These are phyloP conservation scores for Protomyctophum bolini DNA, from an alignment of 2,113 vertebrate genomes.

Conservation along the genomic window DNA sequence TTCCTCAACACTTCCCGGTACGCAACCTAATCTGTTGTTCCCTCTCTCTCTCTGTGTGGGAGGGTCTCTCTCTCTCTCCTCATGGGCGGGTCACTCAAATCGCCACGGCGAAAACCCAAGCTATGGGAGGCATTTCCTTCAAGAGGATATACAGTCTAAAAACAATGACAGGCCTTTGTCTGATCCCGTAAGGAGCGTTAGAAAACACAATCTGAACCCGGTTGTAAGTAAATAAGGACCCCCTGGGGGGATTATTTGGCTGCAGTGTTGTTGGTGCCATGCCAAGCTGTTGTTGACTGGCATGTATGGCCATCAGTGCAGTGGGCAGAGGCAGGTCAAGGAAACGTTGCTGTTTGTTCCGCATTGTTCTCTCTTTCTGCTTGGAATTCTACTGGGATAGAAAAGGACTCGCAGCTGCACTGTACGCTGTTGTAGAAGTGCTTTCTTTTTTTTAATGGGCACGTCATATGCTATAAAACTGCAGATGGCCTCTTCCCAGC, in stretches of 20 bases:
- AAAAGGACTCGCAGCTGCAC: background rate
- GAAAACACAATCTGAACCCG: constrained; percentile 4
- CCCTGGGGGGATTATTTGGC: constrained; percentile 30
- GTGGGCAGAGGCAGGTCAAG: constrained; percentile 34
- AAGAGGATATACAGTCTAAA: constrained; percentile 28
- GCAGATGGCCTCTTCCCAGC: background rate
- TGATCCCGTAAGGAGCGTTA: constrained; percentile 3
- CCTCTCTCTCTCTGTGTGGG: constrained; percentile 32
- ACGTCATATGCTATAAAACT: background rate
- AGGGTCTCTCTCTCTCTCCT: constrained; percentile 33
- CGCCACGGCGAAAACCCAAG: constrained; percentile 46
- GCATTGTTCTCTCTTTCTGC: constrained; percentile 6
- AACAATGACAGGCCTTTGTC: constrained; percentile 55
- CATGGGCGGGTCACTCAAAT: constrained; percentile 21
- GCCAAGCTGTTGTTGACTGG: constrained; percentile 48
- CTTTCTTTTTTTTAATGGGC: background rate
- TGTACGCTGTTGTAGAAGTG: constrained; percentile 3
- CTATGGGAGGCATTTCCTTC: constrained; percentile 59
- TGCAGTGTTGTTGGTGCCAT: constrained; percentile 21
- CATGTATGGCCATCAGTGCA: constrained; percentile 22
- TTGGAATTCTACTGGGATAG: background rate
- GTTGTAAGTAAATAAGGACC: constrained; percentile 40
- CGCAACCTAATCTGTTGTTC: constrained; percentile 8
- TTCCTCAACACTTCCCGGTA: constrained; percentile 15
- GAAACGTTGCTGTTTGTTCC: constrained; percentile 37